Evolutionary conservation across 2,113 vertebrate genomes (phyloP), one percentile per base, ranked within the genome.

Genomic region (Dolichallabes microphthalmus): DNA sequence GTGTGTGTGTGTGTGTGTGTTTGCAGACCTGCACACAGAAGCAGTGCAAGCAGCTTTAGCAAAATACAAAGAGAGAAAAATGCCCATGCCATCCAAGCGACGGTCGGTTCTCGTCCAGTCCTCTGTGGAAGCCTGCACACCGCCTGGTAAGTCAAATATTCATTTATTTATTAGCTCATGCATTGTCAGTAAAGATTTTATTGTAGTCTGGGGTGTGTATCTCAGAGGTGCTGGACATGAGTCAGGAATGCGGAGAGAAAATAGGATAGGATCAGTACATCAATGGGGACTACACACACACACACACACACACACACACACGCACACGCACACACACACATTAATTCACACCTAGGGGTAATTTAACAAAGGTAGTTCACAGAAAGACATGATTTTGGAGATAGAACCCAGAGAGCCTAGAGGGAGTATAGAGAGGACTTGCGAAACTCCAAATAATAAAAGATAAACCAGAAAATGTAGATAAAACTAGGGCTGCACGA

Each of bases 1-100:
- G 10, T 57, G 14, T 27, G 78, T 76, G 39, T 63, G 68, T 84
- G 30, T 83, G 60, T 82, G 20, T 87, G 58, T 83, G 75, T 71
- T 50, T 85, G 15, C 50, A 99, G 98, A 98, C 93, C 93, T 99
- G 88, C 98, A 99, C 94, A 98, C 97, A 22, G 97, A 99, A 95
- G 98, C 98, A 3, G 98, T 99, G 80, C 98, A 99, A 91, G 97
- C 98, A 91, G 97, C 97, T 58, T 92, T 99, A 88, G 97, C 97
- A 45, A 98, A 96, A 86, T 97, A 98, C 89, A 98, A 97, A 88
- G 97, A 98, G 91, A 94, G 97, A 88, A 99, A 97, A 94, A 96
- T 99, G 97, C 98, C 97, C 17, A 98, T 99, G 97, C 98, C 98
- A 85, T 99, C 98, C 0, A 99, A 97, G 89, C 95, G 98, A 89